Evolutionary conservation across 2,888 invertebrate genomes (phyloP), one percentile per base, ranked within the genome.

Genomic region (Tetramorium bicarinatum): DNA sequence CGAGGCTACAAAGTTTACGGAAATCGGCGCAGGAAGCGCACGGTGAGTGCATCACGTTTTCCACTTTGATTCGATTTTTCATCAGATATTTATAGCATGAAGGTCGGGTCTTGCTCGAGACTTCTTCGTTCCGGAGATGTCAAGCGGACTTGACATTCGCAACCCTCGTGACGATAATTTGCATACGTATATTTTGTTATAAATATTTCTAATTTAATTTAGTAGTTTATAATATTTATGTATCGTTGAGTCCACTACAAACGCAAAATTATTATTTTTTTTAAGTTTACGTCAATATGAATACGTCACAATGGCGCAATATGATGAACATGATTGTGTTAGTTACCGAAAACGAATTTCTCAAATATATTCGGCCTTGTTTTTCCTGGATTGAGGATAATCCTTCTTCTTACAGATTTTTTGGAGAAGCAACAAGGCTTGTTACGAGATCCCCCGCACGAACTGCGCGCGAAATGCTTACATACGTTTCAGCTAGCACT

Each of bases 11-110:
- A 83, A 96, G 96, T 89, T 95, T 99, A 91, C 97, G 97, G 93
- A 97, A 97, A 95, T 96, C 98, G 90, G 97, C 98, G 93, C 98
- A 98, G 95, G 97, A 98, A 95, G 98, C 98, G 90, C 96, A 97
- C 95, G 98, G 98, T 98, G 96, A 95, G 95, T 92, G 83, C 86
- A 18, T 18, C 13, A 0, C 0, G 18, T 0, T 29, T 34, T n/a
- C 1, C 6, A 18, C 25, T 54, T 71, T 49, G 2, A 47, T 44
- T 18, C 6, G 2, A 47, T 71, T 56, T 59, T 69, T 41, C 18
- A 21, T 71, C 9, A 18, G 59, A 59, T 9, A 47, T 21, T 59
- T 67, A 15, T 76, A 7, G 29, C n/a, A n/a, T 44, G 9, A 52
- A 21, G 44, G 7, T 38, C 18, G 25, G 25, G 21, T 25, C 3